Conservation (phyloP, 2,113 vertebrate species). For the Murina feae region DNA sequence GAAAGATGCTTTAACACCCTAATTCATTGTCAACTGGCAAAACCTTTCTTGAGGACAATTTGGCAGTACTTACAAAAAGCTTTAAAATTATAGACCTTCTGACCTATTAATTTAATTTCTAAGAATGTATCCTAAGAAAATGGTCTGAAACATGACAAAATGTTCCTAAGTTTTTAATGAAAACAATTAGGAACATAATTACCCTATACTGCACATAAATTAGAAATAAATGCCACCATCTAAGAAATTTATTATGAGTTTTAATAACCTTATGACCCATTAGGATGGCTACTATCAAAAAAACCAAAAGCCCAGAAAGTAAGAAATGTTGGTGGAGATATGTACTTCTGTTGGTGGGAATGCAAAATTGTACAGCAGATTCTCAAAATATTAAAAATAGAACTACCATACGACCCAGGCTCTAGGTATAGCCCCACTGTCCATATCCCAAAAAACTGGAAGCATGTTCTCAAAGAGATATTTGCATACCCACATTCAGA, state of each 20-base stretch:
- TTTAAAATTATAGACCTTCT: not conserved
- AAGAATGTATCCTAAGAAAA: constrained; percentile 22
- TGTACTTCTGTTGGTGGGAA: not conserved
- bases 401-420: not conserved
- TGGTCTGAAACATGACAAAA: not conserved
- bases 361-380: not conserved
- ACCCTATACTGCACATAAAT: not conserved
- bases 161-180: not conserved
- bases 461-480: not conserved
- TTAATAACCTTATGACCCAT: not conserved
- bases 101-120: constrained; percentile 24
- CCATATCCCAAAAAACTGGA: not conserved
- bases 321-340: not conserved
- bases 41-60: not conserved
- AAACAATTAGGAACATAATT: not conserved
- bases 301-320: not conserved
- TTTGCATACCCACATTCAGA: not conserved
- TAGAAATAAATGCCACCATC: not conserved
- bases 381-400: constrained; percentile 12
- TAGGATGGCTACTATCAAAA: not conserved
- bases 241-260: constrained; percentile 6
- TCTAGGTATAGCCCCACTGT: not conserved
- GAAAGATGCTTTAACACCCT: not conserved
- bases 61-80: not conserved
- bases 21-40: not conserved